Conservation (phyloP, 2,888 invertebrate species). For the Pristionchus japonicus region DNA sequence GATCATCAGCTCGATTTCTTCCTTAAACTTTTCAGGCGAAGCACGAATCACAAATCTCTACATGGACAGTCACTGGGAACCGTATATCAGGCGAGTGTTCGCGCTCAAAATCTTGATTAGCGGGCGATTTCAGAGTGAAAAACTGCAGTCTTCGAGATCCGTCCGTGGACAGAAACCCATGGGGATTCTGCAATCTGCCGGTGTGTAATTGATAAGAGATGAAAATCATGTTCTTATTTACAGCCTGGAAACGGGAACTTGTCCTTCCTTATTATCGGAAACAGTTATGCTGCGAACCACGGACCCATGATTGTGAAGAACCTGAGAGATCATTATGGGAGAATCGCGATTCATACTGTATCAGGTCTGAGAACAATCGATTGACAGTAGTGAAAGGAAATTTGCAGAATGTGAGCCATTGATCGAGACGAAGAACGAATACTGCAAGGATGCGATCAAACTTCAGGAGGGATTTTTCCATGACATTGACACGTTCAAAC, state of each 20-base stretch:
- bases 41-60: not conserved
- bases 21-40: not conserved
- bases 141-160: not conserved
- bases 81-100: not conserved
- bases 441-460: not conserved
- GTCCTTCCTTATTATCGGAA: not conserved
- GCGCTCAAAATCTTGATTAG: not conserved
- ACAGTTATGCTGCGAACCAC: constrained; percentile 28
- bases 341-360: not conserved
- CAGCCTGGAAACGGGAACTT: not conserved
- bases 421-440: constrained; percentile 6
- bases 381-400: not conserved
- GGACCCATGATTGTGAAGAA: not conserved
- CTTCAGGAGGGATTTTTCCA: not conserved
- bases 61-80: constrained; percentile 9
- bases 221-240: no score
- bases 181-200: constrained; percentile 13
- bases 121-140: not conserved
- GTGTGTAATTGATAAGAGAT: not conserved
- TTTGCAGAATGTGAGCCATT: constrained; percentile 28
- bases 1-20: no score
- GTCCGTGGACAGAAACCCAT: not conserved
- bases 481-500: not conserved
- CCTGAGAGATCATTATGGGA: not conserved
- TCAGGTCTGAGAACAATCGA: not conserved